Base-by-base conservation (phyloP, 2,797 vertebrate species). In the Leptodactylus fallax region DNA sequence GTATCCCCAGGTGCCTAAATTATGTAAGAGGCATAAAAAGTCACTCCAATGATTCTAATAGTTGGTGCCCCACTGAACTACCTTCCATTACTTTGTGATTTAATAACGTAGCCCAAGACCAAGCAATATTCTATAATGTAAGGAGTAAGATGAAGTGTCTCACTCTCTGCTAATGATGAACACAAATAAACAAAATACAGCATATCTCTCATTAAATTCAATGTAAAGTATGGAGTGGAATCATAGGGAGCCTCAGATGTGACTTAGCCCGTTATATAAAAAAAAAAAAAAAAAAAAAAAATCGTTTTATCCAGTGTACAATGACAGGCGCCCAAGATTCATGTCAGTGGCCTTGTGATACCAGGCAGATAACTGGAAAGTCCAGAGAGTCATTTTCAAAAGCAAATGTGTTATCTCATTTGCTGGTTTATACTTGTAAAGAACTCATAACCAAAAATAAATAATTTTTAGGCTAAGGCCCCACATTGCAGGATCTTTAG, bases 231-330 rank as follows among this genome's bases (percentile, higher is more conserved):
- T 76, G 45, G 19, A 51, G 47, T 53, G 21, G 51, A 4, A 23
- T 76, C 72, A 76, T 69, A 16, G 12, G 49, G 1, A 51, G 47
- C 0, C 14, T 4, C 71, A 49, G 36, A 36, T 36, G 5, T 21
- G 45, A 19, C 45, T 36, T 36, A 69, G 7, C 13, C 11, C 4
- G 14, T 53, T 5, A 23, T 76, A 53, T 76, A 7, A n/a, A 51
- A 51, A 51, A 36, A 36, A 36, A 51, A 51, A 51, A 36, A 36
- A 36, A 36, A 36, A 36, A 36, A 36, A 13, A 21, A 10, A 21
- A 19, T 51, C 72, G 51, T 51, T 36, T 76, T 76, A 76, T 76
- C 49, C 21, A 76, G 72, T 53, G 19, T 76, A 76, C 12, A 76
- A 76, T 76, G 47, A 53, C 72, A 76, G 47, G 19, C 8, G 9